Percentiles rank a stretch among this genome's conserved stretches.
These are phyloP conservation scores for Maniola hyperantus DNA, from an alignment of 2,888 invertebrate genomes.

Conservation along the genomic window DNA sequence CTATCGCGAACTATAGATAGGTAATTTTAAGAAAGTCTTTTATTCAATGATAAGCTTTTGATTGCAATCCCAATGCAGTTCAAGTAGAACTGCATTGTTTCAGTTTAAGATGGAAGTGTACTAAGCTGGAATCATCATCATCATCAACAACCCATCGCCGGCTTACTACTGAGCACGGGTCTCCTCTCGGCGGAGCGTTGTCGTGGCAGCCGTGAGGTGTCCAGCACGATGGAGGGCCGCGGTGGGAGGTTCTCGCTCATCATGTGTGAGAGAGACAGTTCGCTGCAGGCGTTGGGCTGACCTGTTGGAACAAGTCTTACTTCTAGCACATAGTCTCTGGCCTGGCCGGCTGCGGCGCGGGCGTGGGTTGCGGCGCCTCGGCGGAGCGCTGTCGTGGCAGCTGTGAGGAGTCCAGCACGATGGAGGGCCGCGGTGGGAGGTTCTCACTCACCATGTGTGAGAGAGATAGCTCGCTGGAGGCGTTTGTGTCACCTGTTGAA, in stretches of 20 bases:
- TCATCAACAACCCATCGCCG: no score
- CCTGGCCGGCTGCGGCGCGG: constrained; percentile 62
- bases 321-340: constrained; percentile 77
- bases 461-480: constrained; percentile 76
- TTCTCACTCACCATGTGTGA: constrained; percentile 80
- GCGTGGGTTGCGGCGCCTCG: constrained; percentile 60
- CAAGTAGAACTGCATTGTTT: neutral
- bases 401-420: constrained; percentile 77
- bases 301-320: constrained; percentile 51
- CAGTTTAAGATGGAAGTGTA: no score
- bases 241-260: constrained; percentile 77
- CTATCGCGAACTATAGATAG: no score
- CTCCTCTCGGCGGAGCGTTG: constrained; percentile 76
- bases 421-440: constrained; percentile 75
- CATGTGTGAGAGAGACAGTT: constrained; percentile 78
- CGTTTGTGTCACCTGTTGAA: constrained; percentile 76
- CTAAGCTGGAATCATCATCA: no score
- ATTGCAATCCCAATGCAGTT: neutral
- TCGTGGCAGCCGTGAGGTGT: constrained; percentile 76
- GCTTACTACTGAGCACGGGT: no score
- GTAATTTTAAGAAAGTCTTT: no score
- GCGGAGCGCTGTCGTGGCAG: constrained; percentile 76
- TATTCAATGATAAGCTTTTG: neutral
- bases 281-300: constrained; percentile 79
- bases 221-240: constrained; percentile 76